Evolutionary conservation across 30 jellyfish, hydroid and myxozoan species (phyloP).

Genomic region (Chrysaora quinquecirrha): DNA sequence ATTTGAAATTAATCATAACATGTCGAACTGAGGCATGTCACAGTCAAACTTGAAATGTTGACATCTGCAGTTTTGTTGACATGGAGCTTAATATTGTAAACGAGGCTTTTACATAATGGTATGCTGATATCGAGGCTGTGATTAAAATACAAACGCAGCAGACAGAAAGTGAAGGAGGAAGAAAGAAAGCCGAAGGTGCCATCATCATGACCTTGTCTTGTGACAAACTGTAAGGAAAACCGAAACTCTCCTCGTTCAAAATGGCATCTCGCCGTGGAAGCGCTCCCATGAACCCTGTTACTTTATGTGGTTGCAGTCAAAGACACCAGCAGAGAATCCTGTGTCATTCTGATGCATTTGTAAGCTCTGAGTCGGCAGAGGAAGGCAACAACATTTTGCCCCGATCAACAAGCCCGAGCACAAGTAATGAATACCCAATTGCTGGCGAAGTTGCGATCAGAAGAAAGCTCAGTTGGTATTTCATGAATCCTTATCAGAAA

Average conservation of each 20-base stretch:
- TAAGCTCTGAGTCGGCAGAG: neutral
- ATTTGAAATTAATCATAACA: no score
- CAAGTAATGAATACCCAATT: constrained; percentile 14
- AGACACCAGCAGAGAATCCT: constrained; percentile 54
- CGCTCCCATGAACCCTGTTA: constrained; percentile 43
- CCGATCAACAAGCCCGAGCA: constrained; percentile 34
- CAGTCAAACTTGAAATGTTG: neutral
- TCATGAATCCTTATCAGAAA: constrained; percentile 87
- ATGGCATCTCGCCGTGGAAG: constrained; percentile 9
- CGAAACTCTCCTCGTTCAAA: no score
- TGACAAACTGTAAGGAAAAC: no score
- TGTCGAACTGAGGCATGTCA: neutral
- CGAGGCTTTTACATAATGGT: no score
- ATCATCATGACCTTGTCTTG: no score
- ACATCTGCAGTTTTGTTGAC: neutral
- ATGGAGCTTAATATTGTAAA: neutral
- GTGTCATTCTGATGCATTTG: constrained; percentile 16
- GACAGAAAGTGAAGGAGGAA: no score
- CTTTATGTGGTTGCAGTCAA: constrained; percentile 56
- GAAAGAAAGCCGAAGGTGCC: no score
- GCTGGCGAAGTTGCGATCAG: constrained; percentile 73
- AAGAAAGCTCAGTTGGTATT: constrained; percentile 85
- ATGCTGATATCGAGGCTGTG: neutral
- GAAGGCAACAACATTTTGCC: neutral
- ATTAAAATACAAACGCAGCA: no score